Conservation (phyloP, 1,140 invertebrate species). For the Anthonomus grandis region DNA sequence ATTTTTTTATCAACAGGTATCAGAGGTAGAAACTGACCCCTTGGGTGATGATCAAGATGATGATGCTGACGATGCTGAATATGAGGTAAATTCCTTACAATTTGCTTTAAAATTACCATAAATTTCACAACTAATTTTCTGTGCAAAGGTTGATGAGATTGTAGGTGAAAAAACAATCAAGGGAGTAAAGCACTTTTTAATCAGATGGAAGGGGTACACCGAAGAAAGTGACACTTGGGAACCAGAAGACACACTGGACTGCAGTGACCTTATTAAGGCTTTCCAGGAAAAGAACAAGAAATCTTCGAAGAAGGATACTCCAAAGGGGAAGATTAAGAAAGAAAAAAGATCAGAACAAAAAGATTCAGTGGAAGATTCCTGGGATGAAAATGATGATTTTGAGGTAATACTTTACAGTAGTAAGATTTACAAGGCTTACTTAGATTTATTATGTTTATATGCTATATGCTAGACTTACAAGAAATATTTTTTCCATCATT, state of each 20-base stretch:
- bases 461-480: too few relatives aligned
- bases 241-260: conserved; percentile 69
- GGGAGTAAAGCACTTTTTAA: conserved; percentile 67
- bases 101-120: neutral
- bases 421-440: too few relatives aligned
- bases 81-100: conserved; percentile 24
- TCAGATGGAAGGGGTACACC: conserved; percentile 79
- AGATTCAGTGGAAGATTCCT: conserved; percentile 40
- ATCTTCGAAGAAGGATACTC: conserved; percentile 25
- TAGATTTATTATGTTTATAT: too few relatives aligned
- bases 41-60: neutral
- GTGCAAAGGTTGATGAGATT: conserved; percentile 65
- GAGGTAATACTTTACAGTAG: conserved; percentile 50
- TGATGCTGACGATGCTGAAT: conserved; percentile 12
- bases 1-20: neutral
- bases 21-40: conserved; percentile 5
- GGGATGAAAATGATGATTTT: conserved; percentile 62
- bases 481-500: too few relatives aligned
- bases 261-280: conserved; percentile 63
- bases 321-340: conserved; percentile 36
- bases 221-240: conserved; percentile 77
- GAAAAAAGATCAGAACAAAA: conserved; percentile 19
- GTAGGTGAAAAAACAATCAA: conserved; percentile 64
- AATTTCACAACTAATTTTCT: neutral
- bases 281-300: conserved; percentile 51